Conservation (phyloP, 2,797 vertebrate species). For the Sebastes steindachneri region DNA sequence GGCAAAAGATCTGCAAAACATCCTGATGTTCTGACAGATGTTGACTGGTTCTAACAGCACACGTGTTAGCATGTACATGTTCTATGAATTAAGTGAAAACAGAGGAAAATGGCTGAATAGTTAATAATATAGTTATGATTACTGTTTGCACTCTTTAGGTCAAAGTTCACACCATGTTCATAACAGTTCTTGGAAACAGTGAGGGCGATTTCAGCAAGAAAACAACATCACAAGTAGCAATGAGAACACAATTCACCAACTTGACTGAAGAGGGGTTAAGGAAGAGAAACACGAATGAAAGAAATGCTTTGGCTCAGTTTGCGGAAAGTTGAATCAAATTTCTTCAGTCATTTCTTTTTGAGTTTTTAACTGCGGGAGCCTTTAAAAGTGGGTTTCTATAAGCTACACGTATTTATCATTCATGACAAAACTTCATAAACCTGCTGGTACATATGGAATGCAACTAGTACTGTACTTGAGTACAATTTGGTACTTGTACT, state of each 20-base stretch:
- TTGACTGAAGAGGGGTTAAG: background rate
- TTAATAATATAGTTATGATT: background rate
- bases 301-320: background rate
- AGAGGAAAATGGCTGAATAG: background rate
- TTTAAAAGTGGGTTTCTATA: background rate
- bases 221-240: background rate
- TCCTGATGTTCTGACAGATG: background rate
- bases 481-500: background rate
- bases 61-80: background rate
- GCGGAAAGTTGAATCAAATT: background rate
- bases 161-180: slow-evolving; percentile 17
- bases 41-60: background rate
- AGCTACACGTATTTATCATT: background rate
- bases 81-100: background rate
- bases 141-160: slow-evolving; percentile 7
- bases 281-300: background rate
- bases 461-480: background rate
- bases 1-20: slow-evolving; percentile 23
- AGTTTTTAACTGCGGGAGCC: background rate
- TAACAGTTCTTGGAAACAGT: background rate
- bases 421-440: background rate
- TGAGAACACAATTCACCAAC: background rate
- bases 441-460: background rate
- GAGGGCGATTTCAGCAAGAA: background rate
- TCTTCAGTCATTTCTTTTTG: background rate